phyloP scores from a whole-genome alignment of 92 coral and sea anemone genomes.

The Parazoanthus swiftii region DNA sequence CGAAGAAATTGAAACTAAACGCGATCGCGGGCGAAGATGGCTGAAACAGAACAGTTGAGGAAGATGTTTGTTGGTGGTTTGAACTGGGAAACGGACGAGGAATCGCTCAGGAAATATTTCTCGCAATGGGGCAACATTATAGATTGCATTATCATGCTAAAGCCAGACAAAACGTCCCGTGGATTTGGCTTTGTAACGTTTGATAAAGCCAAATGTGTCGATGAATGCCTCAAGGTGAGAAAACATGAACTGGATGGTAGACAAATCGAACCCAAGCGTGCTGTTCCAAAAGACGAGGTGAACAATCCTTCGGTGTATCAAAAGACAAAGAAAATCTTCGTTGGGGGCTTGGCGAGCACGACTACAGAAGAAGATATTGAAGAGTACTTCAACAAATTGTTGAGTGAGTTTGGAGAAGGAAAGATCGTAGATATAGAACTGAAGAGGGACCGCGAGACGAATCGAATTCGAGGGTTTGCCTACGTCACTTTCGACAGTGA shows the following conservation, averaged over 20 bases:
- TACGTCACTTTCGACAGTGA: slow-evolving; percentile 86
- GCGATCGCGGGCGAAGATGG: slow-evolving; percentile 33
- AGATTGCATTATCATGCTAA: slow-evolving; percentile 90
- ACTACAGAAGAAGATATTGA: slow-evolving; percentile 84
- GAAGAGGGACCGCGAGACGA: slow-evolving; percentile 81
- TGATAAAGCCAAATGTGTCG: slow-evolving; percentile 74
- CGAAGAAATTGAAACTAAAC: not conserved
- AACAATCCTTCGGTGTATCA: slow-evolving; percentile 55
- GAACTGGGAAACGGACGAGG: slow-evolving; percentile 84
- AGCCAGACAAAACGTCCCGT: slow-evolving; percentile 79
- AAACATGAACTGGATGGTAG: slow-evolving; percentile 77
- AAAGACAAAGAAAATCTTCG: slow-evolving; percentile 81
- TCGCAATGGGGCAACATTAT: slow-evolving; percentile 94
- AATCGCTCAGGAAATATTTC: slow-evolving; percentile 80
- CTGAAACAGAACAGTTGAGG: slow-evolving; percentile 81
- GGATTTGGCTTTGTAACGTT: slow-evolving; percentile 96
- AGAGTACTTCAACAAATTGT: slow-evolving; percentile 77
- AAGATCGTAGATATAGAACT: slow-evolving; percentile 84
- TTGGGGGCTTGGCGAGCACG: slow-evolving; percentile 92
- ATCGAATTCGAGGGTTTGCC: slow-evolving; percentile 88
- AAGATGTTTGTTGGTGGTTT: slow-evolving; percentile 93
- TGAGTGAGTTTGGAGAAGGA: slow-evolving; percentile 76
- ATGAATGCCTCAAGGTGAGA: slow-evolving; percentile 73
- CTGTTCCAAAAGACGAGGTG: slow-evolving; percentile 88
- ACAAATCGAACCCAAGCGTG: slow-evolving; percentile 94